A percentile compares a stretch with the other conserved stretches of the same genome.
Conservation (phyloP, 2,888 invertebrate genomes). For the Heteromyza rotundicornis region DNA sequence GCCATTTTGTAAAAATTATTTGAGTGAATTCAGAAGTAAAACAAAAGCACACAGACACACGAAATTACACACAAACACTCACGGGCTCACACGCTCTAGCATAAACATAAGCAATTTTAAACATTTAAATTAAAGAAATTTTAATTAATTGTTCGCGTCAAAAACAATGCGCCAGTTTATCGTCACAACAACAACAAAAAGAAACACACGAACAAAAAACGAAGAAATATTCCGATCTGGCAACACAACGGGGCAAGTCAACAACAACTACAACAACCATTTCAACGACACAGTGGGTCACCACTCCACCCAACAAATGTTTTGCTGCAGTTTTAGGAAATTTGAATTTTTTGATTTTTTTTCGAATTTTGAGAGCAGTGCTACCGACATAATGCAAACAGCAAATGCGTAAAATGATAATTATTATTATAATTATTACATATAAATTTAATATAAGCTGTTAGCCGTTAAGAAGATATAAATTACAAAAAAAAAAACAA, state of each 20-base stretch:
- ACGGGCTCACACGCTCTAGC: conserved; percentile 11
- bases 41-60: conserved; percentile 18
- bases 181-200: conserved; percentile 14
- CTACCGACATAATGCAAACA: conserved; percentile 12
- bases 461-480: conserved; percentile 8
- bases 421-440: conserved; percentile 7
- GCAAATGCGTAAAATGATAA: conserved; percentile 11
- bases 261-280: not conserved
- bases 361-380: conserved; percentile 21
- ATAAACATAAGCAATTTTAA: conserved; percentile 4
- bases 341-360: no score
- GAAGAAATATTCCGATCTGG: not conserved
- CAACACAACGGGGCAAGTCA: conserved; percentile 4
- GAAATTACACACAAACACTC: conserved; percentile 19
- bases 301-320: no score
- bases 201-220: not conserved
- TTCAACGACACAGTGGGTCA: no score
- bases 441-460: conserved; percentile 9
- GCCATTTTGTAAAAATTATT: conserved; percentile 56
- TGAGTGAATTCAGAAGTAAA: conserved; percentile 36
- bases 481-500: not conserved
- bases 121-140: conserved; percentile 15
- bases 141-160: no score
- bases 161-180: conserved; percentile 23
- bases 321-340: no score